Conservation (phyloP, 1,140 invertebrate species). For the Diplogasteroides magnus region DNA sequence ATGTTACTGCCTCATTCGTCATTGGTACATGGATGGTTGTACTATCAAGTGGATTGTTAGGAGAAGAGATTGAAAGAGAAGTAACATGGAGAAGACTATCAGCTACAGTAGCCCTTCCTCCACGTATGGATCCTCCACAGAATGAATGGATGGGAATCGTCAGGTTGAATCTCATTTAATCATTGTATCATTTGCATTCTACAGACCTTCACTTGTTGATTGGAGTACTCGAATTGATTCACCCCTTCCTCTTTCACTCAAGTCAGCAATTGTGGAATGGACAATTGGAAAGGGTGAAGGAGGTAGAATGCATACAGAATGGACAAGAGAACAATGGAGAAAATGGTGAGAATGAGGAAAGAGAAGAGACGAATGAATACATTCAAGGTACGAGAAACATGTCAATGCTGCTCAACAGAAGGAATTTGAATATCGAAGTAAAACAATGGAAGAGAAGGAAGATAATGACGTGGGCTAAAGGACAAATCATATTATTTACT, state of each 20-base stretch:
- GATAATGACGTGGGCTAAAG: conserved; percentile 58
- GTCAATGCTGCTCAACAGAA: conserved; percentile 56
- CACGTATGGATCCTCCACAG: no score
- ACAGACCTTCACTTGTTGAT: neutral
- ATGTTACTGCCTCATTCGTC: no score
- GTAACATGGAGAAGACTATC: no score
- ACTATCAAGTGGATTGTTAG: no score
- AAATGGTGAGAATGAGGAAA: no score
- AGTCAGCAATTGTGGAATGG: conserved; percentile 14
- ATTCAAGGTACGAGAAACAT: conserved; percentile 22
- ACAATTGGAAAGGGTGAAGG: neutral
- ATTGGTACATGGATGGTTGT: no score
- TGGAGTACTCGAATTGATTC: conserved; percentile 16
- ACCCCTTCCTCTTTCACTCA: conserved; percentile 14
- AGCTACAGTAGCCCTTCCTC: no score
- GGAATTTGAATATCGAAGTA: conserved; percentile 75
- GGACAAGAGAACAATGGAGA: conserved; percentile 32
- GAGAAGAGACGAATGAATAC: conserved; percentile 58
- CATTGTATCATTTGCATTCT: no score
- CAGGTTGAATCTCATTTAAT: no score
- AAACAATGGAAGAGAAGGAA: conserved; percentile 67
- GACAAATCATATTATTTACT: no score
- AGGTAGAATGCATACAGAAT: conserved; percentile 14
- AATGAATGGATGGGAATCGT: no score
- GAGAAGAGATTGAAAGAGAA: no score